These are phyloP conservation scores for Aspiorhynchus laticeps DNA, from an alignment of 2,113 vertebrate genomes.

Conservation along the genomic window DNA sequence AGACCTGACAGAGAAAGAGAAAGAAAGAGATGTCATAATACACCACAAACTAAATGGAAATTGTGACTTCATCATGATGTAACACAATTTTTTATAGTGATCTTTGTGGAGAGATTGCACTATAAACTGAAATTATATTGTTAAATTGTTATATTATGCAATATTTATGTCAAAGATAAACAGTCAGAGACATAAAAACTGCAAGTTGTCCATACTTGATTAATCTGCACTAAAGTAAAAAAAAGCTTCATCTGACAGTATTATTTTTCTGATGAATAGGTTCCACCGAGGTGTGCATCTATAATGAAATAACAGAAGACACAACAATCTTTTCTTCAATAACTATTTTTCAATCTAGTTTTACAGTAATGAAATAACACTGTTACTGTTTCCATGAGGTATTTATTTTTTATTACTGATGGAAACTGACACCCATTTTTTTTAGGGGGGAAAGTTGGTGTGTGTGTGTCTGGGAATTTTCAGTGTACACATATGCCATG, in stretches of 20 bases:
- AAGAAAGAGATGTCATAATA: slow-evolving; percentile 7
- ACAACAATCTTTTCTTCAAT: background rate
- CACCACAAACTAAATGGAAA: background rate
- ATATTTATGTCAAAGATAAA: background rate
- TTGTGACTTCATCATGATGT: background rate
- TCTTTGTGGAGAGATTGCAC: background rate
- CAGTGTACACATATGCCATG: no score
- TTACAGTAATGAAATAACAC: background rate
- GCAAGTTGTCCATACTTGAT: slow-evolving; percentile 38
- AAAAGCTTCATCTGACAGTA: background rate
- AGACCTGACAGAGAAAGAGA: slow-evolving; percentile 71
- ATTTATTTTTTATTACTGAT: background rate
- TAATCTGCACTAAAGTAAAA: background rate
- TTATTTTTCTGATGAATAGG: background rate
- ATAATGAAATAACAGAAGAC: background rate
- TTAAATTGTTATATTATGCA: background rate
- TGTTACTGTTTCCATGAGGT: background rate
- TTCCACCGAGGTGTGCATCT: background rate
- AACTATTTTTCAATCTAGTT: background rate
- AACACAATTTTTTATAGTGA: background rate
- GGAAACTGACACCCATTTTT: background rate
- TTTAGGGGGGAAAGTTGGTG: background rate
- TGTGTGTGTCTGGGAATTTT: background rate
- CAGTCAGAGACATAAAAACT: background rate
- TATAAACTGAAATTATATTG: background rate